Evolutionary conservation across 2,797 vertebrate genomes (phyloP), one percentile per base, ranked within the genome.

Genomic region (Diglossa cyanea): DNA sequence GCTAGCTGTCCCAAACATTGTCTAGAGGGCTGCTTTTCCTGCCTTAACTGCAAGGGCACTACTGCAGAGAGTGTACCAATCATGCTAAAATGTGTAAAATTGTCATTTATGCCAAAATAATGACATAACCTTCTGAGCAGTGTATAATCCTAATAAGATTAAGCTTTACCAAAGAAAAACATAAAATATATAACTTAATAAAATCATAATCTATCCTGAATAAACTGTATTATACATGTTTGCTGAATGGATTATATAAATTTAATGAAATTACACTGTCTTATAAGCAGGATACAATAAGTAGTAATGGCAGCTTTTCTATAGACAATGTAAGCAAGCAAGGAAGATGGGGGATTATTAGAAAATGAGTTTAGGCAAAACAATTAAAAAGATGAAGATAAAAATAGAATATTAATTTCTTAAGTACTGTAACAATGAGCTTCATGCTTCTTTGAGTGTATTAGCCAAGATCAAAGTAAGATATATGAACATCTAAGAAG

Each of bases 281-380:
- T 95, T 96, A 81, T 86, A 93, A 96, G 72, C 91, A 95, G 76
- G 91, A 95, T 85, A 97, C 84, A 90, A 35, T 97, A 96, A 95
- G 95, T 92, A 92, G 53, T 86, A 96, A 93, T 94, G 93, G 44
- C 90, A 96, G 85, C 76, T 97, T 97, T 93, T 90, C 73, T 95
- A 55, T 55, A 63, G 54, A 90, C 58, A 54, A 12, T 82, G 73
- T 62, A 81, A 84, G 72, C 93, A 42, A 77, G 73, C 80, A 92
- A 96, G 86, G 70, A 80, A 61, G 77, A 92, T 94, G 66, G 77
- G 55, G 39, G 51, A 93, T 96, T 93, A 95, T 90, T 92, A 93
- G 53, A 95, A 88, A 88, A 94, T 95, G 2, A 94, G 73, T 90
- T 97, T 95, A 94, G 89, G 94, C 63, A 82, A 93, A 96, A 72